These are phyloP conservation scores for Batillaria attramentaria DNA, from an alignment of 1,140 invertebrate genomes.

Conservation along the genomic window DNA sequence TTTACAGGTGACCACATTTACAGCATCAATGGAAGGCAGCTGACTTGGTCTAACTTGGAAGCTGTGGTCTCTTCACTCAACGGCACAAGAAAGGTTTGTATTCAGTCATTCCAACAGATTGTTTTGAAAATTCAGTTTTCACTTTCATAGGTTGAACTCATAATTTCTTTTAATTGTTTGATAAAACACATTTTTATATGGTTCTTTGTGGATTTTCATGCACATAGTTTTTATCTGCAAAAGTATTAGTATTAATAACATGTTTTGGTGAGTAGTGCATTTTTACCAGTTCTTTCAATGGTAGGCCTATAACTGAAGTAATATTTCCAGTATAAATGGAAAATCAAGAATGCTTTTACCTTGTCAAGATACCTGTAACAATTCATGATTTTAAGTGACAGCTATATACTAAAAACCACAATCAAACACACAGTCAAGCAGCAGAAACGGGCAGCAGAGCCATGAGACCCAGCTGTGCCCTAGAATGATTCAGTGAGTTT, in stretches of 20 bases:
- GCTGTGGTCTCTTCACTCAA: slow-evolving; percentile 41
- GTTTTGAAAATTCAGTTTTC: neutral
- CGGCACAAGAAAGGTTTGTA: slow-evolving; percentile 42
- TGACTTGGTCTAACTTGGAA: slow-evolving; percentile 59
- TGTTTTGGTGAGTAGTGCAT: neutral
- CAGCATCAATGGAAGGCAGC: slow-evolving; percentile 55
- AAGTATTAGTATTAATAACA: neutral
- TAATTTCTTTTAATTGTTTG: neutral
- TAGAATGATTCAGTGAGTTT: neutral
- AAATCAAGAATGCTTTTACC: no score
- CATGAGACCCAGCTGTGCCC: neutral
- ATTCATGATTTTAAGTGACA: neutral
- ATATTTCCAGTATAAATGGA: neutral
- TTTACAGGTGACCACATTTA: slow-evolving; percentile 62
- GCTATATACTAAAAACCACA: neutral
- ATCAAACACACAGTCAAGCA: neutral
- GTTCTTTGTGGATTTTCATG: neutral
- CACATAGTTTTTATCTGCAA: neutral
- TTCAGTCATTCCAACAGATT: neutral
- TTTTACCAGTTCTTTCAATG: neutral
- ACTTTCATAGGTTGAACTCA: slow-evolving; percentile 31
- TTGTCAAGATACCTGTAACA: neutral
- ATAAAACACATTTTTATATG: neutral
- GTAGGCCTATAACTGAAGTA: neutral
- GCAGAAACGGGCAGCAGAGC: neutral